phyloP scores from a whole-genome alignment of 2,797 vertebrate genomes.

The Squalus acanthias region DNA sequence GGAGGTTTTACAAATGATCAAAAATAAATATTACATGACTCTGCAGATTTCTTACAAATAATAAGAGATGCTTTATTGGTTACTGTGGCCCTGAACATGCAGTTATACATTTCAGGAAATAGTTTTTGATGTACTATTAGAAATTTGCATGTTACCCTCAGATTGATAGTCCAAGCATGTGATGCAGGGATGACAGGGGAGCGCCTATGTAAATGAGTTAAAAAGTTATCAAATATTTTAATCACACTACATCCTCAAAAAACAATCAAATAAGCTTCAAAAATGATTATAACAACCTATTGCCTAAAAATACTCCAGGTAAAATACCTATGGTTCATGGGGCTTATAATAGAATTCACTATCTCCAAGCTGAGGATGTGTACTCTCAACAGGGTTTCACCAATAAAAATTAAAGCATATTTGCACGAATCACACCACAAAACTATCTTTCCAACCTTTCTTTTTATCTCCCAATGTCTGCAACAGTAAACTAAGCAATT shows the following conservation, averaged over 20 bases:
- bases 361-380: background rate
- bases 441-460: background rate
- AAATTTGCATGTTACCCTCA: background rate
- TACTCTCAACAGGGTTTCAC: constrained; percentile 47
- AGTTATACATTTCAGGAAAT: background rate
- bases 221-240: background rate
- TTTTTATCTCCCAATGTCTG: background rate
- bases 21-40: background rate
- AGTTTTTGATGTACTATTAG: background rate
- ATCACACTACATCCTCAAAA: background rate
- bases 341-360: background rate
- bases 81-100: background rate
- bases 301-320: background rate
- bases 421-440: background rate
- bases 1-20: background rate
- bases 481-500: background rate
- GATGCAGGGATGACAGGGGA: background rate
- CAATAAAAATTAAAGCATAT: constrained; percentile 35
- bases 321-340: background rate
- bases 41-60: background rate
- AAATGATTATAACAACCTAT: background rate
- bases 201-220: no score
- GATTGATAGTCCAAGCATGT: background rate
- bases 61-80: background rate
- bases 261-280: background rate